Conservation (phyloP, 2,113 vertebrate species). For the Brachypodius melanocephalos region DNA sequence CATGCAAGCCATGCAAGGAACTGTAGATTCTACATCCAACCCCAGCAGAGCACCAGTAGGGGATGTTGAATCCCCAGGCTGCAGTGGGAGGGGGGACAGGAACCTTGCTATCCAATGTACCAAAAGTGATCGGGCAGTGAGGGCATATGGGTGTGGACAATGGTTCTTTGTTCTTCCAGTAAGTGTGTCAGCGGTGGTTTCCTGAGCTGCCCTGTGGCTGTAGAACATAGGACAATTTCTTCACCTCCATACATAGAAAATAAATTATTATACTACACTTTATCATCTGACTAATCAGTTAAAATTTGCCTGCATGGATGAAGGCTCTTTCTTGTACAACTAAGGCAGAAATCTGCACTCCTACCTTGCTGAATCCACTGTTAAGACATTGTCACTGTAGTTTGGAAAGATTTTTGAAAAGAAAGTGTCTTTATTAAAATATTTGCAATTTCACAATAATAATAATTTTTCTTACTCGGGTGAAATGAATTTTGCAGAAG, state of each 20-base stretch:
- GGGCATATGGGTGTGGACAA: neutral
- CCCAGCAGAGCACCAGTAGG: neutral
- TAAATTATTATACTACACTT: neutral
- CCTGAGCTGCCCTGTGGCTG: neutral
- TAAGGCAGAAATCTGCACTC: neutral
- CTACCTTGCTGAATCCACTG: neutral
- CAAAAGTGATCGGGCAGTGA: neutral
- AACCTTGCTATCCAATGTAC: accelerated
- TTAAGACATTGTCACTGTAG: neutral
- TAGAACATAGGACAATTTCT: neutral
- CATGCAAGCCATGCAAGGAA: neutral
- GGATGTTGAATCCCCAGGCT: neutral
- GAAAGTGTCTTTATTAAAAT: neutral
- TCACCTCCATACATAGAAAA: neutral
- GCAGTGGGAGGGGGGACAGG: neutral
- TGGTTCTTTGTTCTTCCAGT: neutral
- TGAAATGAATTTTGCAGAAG: neutral
- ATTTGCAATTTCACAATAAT: neutral
- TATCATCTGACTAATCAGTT: neutral
- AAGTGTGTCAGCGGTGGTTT: neutral
- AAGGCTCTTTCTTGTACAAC: neutral
- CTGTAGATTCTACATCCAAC: neutral
- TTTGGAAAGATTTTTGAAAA: neutral
- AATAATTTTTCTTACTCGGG: neutral
- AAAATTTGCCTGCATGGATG: neutral